These are phyloP conservation scores for Drosophila fulvimacula DNA, from an alignment of 2,888 invertebrate species.

Conservation along the genomic window DNA sequence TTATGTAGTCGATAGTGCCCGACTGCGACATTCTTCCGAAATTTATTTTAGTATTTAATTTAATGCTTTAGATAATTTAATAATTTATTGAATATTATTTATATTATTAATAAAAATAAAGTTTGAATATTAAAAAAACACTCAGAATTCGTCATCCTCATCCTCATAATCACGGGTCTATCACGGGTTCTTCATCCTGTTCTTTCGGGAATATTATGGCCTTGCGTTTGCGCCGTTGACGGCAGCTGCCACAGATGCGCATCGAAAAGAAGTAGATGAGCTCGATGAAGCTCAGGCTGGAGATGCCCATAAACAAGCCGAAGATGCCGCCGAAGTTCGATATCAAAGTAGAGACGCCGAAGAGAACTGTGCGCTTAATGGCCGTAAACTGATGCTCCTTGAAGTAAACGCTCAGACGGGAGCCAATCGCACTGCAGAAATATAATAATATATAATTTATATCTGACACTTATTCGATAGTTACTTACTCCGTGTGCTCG, in stretches of 20 bases:
- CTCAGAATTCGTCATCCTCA: no score
- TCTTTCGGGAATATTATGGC: constrained; percentile 26
- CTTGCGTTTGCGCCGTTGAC: constrained; percentile 71
- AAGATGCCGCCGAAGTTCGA: constrained; percentile 89
- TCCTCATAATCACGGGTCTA: constrained; percentile 21
- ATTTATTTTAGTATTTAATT: no score
- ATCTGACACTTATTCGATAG: no score
- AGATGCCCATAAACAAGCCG: constrained; percentile 85
- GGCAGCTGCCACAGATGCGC: constrained; percentile 78
- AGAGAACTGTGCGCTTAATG: constrained; percentile 88
- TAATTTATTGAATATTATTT: no score
- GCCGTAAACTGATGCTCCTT: constrained; percentile 90
- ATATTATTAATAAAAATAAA: no score
- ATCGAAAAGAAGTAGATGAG: constrained; percentile 86
- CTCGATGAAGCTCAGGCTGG: constrained; percentile 85
- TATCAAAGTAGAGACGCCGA: constrained; percentile 88
- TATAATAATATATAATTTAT: no score
- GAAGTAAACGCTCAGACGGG: constrained; percentile 89
- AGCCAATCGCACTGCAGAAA: constrained; percentile 85
- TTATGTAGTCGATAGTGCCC: no score
- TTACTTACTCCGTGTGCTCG: constrained; percentile 78
- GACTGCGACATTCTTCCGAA: no score
- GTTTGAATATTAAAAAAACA: no score
- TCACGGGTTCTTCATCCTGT: constrained; percentile 26
- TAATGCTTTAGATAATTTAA: no score